Percentiles rank a stretch among this genome's conserved stretches.
Conservation (phyloP, 2,113 vertebrate species). For the Pseudopipra pipra region DNA sequence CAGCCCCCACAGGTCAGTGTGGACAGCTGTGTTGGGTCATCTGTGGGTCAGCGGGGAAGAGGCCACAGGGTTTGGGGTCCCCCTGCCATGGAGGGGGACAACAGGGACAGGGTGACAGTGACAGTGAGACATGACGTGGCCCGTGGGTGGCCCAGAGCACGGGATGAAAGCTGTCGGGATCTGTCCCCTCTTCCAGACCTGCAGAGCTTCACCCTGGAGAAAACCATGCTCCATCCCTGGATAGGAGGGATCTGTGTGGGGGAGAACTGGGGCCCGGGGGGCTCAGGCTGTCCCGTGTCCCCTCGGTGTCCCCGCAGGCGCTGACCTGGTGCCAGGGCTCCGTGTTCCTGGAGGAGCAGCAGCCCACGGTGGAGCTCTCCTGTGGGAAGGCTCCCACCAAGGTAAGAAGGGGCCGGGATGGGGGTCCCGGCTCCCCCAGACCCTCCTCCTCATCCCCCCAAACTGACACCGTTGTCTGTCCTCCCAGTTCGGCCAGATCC, state of each 20-base stretch:
- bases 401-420: neutral
- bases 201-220: neutral
- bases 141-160: fast-evolving
- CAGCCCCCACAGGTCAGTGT: neutral
- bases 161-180: neutral
- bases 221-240: neutral
- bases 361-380: neutral
- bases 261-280: too few species aligned
- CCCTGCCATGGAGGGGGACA: fast-evolving
- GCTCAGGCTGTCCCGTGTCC: too few species aligned
- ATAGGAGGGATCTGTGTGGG: neutral
- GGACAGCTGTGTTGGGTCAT: fast-evolving
- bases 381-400: fast-evolving
- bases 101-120: neutral
- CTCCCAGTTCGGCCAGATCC: fast-evolving
- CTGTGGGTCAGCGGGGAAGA: neutral
- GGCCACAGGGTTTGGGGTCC: neutral
- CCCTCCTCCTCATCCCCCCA: fast-evolving
- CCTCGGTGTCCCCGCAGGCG: neutral
- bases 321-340: neutral
- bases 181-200: neutral
- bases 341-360: neutral
- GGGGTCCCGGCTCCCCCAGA: neutral
- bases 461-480: fast-evolving
- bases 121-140: fast-evolving